A percentile compares a stretch with the other conserved stretches of the same genome.
phyloP scores from a whole-genome alignment of 2,797 vertebrate genomes.

The Iguana delicatissima region DNA sequence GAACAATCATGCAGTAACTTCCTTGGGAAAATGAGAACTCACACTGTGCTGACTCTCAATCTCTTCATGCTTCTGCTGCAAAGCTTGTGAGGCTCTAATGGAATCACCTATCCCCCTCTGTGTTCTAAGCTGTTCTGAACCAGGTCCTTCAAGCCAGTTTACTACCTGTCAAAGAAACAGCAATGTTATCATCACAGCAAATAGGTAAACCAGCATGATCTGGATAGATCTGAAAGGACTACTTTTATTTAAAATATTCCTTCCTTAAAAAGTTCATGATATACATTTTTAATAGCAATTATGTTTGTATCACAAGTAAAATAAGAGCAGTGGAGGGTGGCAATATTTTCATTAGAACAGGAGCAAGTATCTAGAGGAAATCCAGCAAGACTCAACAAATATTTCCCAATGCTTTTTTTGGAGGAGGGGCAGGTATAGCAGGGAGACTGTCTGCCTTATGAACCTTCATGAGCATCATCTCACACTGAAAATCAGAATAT shows the following conservation, averaged over 20 bases:
- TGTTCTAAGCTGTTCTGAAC: constrained; percentile 93
- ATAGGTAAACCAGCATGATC: constrained; percentile 44
- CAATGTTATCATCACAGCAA: constrained; percentile 43
- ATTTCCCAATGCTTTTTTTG: constrained; percentile 34
- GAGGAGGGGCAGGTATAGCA: too few relatives aligned
- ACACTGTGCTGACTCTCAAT: constrained; percentile 99
- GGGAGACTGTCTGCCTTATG: constrained; percentile 25
- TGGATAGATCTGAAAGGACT: neutral
- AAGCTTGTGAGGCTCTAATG: constrained; percentile 93
- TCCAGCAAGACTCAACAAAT: neutral
- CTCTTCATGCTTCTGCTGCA: constrained; percentile 98
- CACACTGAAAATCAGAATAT: constrained; percentile 41
- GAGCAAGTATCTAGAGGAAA: neutral
- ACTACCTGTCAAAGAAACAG: constrained; percentile 86
- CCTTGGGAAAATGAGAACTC: constrained; percentile 74
- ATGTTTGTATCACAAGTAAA: neutral
- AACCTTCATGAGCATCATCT: constrained; percentile 44
- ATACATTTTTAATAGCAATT: neutral
- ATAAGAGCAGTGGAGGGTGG: neutral
- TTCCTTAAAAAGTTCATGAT: neutral
- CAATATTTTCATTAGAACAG: neutral
- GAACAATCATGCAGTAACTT: constrained; percentile 46
- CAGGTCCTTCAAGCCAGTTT: constrained; percentile 98
- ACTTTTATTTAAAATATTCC: neutral
- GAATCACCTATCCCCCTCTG: constrained; percentile 98